These are phyloP conservation scores for Volucella inflata DNA, from an alignment of 2,888 invertebrate genomes.

Conservation along the genomic window DNA sequence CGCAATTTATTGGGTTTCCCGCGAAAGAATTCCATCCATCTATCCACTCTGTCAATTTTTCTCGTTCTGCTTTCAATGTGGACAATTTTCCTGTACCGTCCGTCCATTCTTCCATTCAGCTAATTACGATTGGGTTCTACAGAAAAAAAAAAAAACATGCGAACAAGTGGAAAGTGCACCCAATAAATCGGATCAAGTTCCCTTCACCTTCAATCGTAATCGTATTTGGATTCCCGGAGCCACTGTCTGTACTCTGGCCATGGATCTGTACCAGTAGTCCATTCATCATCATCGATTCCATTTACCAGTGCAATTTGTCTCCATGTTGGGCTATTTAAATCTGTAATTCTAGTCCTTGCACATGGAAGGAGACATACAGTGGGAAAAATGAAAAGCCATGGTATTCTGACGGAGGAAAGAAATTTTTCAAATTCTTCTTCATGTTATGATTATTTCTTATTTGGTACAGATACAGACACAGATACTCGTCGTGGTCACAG, in stretches of 20 bases:
- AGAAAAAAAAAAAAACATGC: no score
- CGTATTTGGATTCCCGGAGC: no score
- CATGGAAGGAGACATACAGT: conserved; percentile 33
- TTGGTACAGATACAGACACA: conserved; percentile 4
- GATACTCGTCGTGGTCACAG: no score
- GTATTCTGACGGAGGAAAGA: neutral
- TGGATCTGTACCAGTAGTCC: conserved; percentile 2
- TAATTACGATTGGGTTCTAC: no score
- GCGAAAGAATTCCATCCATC: conserved; percentile 1
- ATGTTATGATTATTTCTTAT: neutral
- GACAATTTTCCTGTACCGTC: no score
- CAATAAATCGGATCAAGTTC: conserved; percentile 12
- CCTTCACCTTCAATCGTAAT: no score
- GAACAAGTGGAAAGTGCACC: neutral
- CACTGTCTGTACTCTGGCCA: neutral
- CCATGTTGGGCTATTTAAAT: conserved; percentile 32
- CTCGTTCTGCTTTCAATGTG: no score
- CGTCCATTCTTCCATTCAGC: no score
- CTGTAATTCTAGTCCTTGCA: conserved; percentile 62
- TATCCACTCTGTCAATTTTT: neutral
- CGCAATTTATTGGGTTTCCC: conserved; percentile 36
- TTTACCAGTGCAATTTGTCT: conserved; percentile 60
- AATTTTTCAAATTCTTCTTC: conserved; percentile 16
- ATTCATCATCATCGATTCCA: conserved; percentile 48
- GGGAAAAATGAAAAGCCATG: neutral